Percentiles rank a stretch among this genome's conserved stretches.
phyloP scores from a whole-genome alignment of 2,113 vertebrate genomes.

The Apodemus sylvaticus region DNA sequence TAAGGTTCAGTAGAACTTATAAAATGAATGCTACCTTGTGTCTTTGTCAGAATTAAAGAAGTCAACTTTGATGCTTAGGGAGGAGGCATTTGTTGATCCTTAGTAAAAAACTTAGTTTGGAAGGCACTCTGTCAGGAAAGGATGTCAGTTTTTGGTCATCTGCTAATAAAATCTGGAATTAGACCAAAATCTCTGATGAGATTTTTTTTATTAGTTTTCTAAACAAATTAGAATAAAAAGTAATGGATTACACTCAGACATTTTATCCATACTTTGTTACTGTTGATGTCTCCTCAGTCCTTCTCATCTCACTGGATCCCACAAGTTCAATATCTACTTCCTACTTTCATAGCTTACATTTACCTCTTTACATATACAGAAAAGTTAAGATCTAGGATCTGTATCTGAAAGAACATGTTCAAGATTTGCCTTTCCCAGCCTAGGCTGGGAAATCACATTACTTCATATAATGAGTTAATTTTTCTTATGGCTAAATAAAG shows the following conservation, averaged over 20 bases:
- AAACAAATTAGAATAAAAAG: background rate
- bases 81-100: background rate
- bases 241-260: background rate
- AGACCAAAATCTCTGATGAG: background rate
- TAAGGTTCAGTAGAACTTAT: background rate
- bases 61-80: background rate
- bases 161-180: background rate
- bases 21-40: background rate
- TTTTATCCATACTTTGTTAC: background rate
- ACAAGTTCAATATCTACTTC: background rate
- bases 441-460: background rate
- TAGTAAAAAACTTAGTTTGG: background rate
- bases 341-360: background rate
- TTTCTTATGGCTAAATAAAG: background rate
- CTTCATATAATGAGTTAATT: background rate
- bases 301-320: background rate
- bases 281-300: background rate
- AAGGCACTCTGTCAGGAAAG: background rate
- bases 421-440: background rate
- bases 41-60: slow-evolving; percentile 32
- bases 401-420: background rate
- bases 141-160: background rate
- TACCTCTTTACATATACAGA: background rate
- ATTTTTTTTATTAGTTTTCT: background rate
- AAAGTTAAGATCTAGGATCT: background rate